Conservation (phyloP, 2,113 vertebrate species). For the Muntiacus reevesi region DNA sequence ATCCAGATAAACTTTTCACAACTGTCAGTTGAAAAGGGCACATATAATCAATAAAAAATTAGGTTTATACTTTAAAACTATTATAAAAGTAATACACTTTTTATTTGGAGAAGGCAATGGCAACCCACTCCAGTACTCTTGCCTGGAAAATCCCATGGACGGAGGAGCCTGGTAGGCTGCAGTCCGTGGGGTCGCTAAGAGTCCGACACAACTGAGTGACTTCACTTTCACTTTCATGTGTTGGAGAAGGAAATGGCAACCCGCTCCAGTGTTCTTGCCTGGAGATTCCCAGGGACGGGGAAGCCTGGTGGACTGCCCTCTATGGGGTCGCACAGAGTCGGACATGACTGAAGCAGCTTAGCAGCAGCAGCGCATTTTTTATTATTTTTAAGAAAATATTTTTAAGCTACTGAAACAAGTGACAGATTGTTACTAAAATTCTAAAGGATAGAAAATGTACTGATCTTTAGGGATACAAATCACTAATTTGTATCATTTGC, state of each 20-base stretch:
- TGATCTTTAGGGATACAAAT: not conserved
- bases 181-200: not conserved
- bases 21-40: not conserved
- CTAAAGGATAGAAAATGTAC: not conserved
- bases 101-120: accelerated
- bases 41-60: not conserved
- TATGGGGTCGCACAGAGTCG: not conserved
- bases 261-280: not conserved
- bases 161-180: not conserved
- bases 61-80: not conserved
- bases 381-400: not conserved
- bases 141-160: not conserved
- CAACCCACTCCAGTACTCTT: not conserved
- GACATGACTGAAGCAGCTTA: accelerated
- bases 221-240: not conserved
- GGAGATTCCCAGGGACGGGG: not conserved
- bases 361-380: not conserved
- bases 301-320: not conserved
- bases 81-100: not conserved
- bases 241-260: not conserved
- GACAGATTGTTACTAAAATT: not conserved
- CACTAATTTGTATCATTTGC: not conserved
- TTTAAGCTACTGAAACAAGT: not conserved
- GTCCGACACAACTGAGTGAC: not conserved
- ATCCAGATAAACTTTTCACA: not conserved